These are phyloP conservation scores for Archaeoteleia sp. DNA, from an alignment of 2,888 invertebrate species.

Conservation along the genomic window DNA sequence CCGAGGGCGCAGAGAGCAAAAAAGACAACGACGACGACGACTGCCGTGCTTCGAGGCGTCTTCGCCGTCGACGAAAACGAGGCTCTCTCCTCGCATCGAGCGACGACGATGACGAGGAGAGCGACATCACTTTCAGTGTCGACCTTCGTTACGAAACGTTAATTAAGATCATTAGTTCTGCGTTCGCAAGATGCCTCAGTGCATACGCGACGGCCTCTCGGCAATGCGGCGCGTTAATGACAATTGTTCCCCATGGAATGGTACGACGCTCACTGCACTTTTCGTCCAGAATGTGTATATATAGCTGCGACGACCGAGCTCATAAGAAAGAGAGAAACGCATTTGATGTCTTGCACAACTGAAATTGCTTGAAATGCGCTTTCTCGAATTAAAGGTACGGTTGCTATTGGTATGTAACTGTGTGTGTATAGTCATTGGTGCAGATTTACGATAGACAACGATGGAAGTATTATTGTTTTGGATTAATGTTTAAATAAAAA, in stretches of 20 bases:
- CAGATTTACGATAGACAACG: too few relatives aligned
- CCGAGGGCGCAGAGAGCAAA: constrained; percentile 30
- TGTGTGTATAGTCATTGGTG: too few relatives aligned
- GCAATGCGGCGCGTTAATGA: constrained; percentile 67
- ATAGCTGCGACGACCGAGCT: background rate
- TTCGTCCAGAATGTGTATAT: background rate
- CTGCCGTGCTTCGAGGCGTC: constrained; percentile 36
- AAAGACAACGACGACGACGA: constrained; percentile 38
- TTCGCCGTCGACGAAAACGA: constrained; percentile 35
- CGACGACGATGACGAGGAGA: constrained; percentile 37
- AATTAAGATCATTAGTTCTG: constrained; percentile 73
- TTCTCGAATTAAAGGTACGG: too few relatives aligned
- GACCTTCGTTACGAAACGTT: constrained; percentile 71
- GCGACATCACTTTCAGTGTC: constrained; percentile 53
- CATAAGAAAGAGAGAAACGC: background rate
- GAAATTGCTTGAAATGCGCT: too few relatives aligned
- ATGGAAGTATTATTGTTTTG: too few relatives aligned
- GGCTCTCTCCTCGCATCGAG: constrained; percentile 27
- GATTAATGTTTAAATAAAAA: too few relatives aligned
- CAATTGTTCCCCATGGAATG: constrained; percentile 55
- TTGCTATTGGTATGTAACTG: too few relatives aligned
- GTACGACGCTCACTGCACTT: constrained; percentile 2
- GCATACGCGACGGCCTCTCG: constrained; percentile 62
- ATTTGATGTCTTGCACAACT: too few relatives aligned
- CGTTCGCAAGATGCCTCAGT: constrained; percentile 65